These are phyloP conservation scores for Enteromius thamalakanensis DNA, from an alignment of 2,797 vertebrate species.

Conservation along the genomic window DNA sequence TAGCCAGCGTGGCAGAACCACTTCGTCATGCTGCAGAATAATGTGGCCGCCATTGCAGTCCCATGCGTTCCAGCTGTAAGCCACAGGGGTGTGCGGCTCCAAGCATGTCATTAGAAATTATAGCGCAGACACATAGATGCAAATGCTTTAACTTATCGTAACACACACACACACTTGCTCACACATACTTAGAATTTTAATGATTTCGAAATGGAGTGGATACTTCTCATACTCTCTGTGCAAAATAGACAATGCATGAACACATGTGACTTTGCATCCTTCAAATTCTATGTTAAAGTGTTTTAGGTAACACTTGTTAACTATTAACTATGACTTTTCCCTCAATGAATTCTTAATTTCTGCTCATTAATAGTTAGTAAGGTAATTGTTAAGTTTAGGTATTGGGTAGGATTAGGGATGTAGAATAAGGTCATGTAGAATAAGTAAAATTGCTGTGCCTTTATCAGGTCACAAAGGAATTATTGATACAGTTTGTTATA, in stretches of 20 bases:
- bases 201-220: neutral
- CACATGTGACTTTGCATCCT: neutral
- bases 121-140: neutral
- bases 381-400: no score
- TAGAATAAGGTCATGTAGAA: no score
- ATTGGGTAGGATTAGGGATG: no score
- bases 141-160: slow-evolving; percentile 1
- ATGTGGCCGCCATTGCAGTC: slow-evolving; percentile 34
- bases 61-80: neutral
- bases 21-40: slow-evolving; percentile 52
- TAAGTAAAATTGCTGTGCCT: neutral
- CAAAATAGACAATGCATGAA: neutral
- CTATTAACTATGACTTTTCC: no score
- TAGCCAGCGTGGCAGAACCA: slow-evolving; percentile 42
- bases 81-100: neutral
- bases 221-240: neutral
- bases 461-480: neutral
- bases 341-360: no score
- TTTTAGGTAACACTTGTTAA: no score
- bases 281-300: no score
- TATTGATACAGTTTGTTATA: slow-evolving; percentile 6
- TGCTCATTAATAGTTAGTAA: no score
- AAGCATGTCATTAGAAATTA: slow-evolving; percentile 49
- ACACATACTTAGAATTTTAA: neutral
- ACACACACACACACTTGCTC: neutral